phyloP scores from a whole-genome alignment of 2,888 invertebrate species.

The Megamerina dolium region DNA sequence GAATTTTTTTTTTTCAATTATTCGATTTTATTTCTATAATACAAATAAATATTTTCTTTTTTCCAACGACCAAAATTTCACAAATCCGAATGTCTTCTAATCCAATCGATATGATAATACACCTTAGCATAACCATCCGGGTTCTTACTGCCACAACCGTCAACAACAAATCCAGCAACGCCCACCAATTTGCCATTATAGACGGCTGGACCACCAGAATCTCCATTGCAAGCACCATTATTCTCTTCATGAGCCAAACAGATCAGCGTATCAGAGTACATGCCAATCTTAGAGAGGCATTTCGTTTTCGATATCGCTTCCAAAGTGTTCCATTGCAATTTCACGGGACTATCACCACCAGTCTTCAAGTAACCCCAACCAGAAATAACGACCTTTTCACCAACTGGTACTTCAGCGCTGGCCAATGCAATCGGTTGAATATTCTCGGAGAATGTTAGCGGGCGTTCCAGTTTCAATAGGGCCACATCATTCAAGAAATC shows the following conservation, averaged over 20 bases:
- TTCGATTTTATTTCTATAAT: too few relatives aligned
- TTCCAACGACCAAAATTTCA: too few relatives aligned
- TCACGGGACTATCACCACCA: slow-evolving; percentile 26
- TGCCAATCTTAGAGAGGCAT: slow-evolving; percentile 21
- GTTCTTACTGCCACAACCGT: slow-evolving; percentile 26
- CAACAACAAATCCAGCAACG: slow-evolving; percentile 30
- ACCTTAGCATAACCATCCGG: slow-evolving; percentile 35
- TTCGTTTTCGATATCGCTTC: slow-evolving; percentile 22
- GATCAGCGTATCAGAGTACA: slow-evolving; percentile 22
- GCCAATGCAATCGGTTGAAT: slow-evolving; percentile 29
- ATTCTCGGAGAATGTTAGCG: slow-evolving; percentile 25
- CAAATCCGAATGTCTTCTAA: slow-evolving; percentile 19
- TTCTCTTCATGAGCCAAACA: slow-evolving; percentile 28
- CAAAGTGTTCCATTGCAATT: slow-evolving; percentile 31
- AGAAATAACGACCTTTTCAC: slow-evolving; percentile 27
- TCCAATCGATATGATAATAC: slow-evolving; percentile 23
- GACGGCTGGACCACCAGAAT: slow-evolving; percentile 33
- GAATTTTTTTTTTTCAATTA: too few relatives aligned
- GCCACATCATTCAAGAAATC: slow-evolving; percentile 34
- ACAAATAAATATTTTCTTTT: too few relatives aligned
- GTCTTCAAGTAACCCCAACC: slow-evolving; percentile 32
- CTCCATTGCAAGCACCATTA: slow-evolving; percentile 37
- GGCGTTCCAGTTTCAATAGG: slow-evolving; percentile 22
- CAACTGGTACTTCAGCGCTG: slow-evolving; percentile 22
- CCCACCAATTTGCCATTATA: slow-evolving; percentile 30